These are phyloP conservation scores for Entomobrya proxima DNA, from an alignment of 2,888 invertebrate genomes.

Conservation along the genomic window DNA sequence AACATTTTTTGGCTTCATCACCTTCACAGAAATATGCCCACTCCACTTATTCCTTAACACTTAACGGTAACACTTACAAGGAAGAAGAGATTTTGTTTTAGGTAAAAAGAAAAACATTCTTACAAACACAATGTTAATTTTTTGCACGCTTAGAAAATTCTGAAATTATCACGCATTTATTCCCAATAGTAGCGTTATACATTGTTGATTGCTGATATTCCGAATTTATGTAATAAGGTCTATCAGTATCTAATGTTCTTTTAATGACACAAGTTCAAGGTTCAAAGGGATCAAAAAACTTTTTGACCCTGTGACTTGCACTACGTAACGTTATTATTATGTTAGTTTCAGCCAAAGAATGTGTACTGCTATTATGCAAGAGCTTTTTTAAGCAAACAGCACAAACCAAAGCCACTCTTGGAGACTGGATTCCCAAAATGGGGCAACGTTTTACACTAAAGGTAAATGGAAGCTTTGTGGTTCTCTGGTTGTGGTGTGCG, in stretches of 20 bases:
- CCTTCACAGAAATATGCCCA: conserved; percentile 46
- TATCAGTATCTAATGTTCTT: conserved; percentile 33
- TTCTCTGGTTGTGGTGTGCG: neutral
- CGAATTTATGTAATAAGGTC: neutral
- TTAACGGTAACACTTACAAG: neutral
- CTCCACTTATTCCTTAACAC: neutral
- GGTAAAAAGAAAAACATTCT: neutral
- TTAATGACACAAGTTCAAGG: conserved; percentile 63
- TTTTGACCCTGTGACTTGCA: conserved; percentile 36
- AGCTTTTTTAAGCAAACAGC: neutral
- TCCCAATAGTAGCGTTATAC: neutral
- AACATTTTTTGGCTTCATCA: conserved; percentile 55
- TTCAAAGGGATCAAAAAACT: conserved; percentile 51
- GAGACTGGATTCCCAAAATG: conserved; percentile 50
- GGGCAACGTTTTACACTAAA: conserved; percentile 57
- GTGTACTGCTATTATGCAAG: neutral
- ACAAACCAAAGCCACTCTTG: neutral
- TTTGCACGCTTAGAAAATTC: neutral
- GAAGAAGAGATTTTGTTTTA: neutral
- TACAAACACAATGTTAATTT: neutral
- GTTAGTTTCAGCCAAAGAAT: neutral
- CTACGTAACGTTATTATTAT: neutral
- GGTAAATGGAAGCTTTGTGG: neutral
- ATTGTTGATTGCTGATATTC: neutral
- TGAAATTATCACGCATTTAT: neutral